phyloP scores from a whole-genome alignment of 2,113 vertebrate genomes.

The Poecilia latipinna region DNA sequence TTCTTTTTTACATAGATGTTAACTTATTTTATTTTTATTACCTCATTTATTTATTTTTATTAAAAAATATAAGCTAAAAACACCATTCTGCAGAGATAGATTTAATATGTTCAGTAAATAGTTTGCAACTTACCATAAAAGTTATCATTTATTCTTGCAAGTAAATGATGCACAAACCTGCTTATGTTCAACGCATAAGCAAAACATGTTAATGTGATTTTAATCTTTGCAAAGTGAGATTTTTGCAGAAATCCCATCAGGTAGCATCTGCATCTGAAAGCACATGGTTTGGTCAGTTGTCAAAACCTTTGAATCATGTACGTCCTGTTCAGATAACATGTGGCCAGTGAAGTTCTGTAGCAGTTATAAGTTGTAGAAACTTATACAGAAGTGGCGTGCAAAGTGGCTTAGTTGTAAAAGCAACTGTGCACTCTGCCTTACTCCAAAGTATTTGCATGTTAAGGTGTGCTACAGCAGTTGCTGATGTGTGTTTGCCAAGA shows the following conservation, averaged over 20 bases:
- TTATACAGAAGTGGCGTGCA: constrained; percentile 8
- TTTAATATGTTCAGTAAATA: neutral
- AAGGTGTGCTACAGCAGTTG: constrained; percentile 21
- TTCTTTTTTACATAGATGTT: neutral
- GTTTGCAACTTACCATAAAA: too few species aligned
- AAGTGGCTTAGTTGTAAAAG: constrained; percentile 17
- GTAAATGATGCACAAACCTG: neutral
- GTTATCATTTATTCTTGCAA: constrained; percentile 4
- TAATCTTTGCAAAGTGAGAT: neutral
- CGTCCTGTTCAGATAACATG: neutral
- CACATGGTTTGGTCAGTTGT: neutral
- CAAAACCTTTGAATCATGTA: constrained; percentile 4
- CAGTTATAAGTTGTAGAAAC: neutral
- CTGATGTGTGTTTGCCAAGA: constrained; percentile 12
- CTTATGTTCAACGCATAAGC: neutral
- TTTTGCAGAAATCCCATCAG: constrained; percentile 60
- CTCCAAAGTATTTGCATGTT: constrained; percentile 46
- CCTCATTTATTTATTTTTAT: neutral
- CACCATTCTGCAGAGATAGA: neutral
- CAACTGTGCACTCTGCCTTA: constrained; percentile 23
- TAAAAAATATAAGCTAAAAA: neutral
- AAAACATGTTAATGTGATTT: neutral
- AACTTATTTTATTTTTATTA: too few species aligned
- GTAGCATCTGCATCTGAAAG: constrained; percentile 53
- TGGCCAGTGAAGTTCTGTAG: constrained; percentile 4